These are phyloP conservation scores for Lordiphosa andalusiaca DNA, from an alignment of 2,888 invertebrate genomes.

Conservation along the genomic window DNA sequence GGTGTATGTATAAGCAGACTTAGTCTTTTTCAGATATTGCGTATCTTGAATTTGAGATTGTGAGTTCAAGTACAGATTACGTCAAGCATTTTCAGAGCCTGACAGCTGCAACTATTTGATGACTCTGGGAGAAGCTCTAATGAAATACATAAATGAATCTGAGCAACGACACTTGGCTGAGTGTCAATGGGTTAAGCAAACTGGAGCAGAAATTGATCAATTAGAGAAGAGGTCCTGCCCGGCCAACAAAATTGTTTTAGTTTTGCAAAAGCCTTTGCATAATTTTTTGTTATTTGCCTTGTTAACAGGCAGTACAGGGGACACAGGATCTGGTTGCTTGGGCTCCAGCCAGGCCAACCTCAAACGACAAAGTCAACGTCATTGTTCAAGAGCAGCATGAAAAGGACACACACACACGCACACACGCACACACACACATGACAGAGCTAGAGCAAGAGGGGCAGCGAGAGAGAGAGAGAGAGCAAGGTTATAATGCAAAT, in stretches of 20 bases:
- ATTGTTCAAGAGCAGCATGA: conserved; percentile 51
- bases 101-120: too few species aligned
- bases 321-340: conserved; percentile 7
- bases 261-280: conserved; percentile 33
- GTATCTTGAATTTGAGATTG: too few species aligned
- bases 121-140: conserved; percentile 6
- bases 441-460: conserved; percentile 2
- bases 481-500: conserved; percentile 64
- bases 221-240: conserved; percentile 13
- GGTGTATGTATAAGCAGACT: too few species aligned
- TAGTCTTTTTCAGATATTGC: too few species aligned
- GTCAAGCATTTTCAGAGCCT: too few species aligned
- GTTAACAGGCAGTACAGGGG: conserved; percentile 49
- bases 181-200: conserved; percentile 19
- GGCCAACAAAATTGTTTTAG: conserved; percentile 30
- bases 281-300: conserved; percentile 53
- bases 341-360: conserved; percentile 41
- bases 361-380: conserved; percentile 49
- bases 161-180: conserved; percentile 15
- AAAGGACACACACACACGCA: conserved; percentile 32
- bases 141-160: not conserved
- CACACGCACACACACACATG: not conserved
- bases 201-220: conserved; percentile 28
- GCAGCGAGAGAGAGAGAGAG: conserved; percentile 19
- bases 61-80: too few species aligned